Evolutionary conservation across 2,797 vertebrate species (phyloP), one percentile per base, ranked within the genome.

Genomic region (Neoniphon sammara): DNA sequence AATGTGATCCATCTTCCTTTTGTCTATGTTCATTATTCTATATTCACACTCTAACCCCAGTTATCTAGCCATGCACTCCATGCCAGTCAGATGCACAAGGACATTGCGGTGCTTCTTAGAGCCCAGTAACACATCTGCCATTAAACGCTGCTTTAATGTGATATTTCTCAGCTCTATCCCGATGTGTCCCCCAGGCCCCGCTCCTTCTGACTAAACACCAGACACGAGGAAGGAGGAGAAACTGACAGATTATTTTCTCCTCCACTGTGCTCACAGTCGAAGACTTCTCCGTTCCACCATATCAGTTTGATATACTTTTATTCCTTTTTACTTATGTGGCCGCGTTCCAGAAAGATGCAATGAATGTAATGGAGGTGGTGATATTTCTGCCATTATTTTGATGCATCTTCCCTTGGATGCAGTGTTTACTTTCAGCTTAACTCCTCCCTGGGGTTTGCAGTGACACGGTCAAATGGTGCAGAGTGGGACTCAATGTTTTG

Each of bases 1-100:
- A 92, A 91, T 91, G 90, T 73, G 84, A 93, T 93, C 90, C 91
- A 91, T 93, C 92, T 92, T 91, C 83, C 83, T 85, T 87, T 90
- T 90, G 87, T 91, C 82, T 74, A 1, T 63, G 88, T 88, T 88
- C 87, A 93, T 93, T 94, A 91, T 92, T 90, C 85, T 80, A 88
- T 77, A 90, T 85, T 91, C 89, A 86, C 70, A 82, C 71, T 73
- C 65, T 85, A 88, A 86, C 85, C 84, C 49, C 70, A 44, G 79
- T 87, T 90, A 91, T 84, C 84, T 67, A 66, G 72, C 80, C 56
- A 52, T 54, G 62, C 39, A 61, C 81, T 66, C 54, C 4, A 60
- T 56, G 70, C 70, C 66, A 84, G 82, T 83, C 72, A 70, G 49
- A 80, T n/a, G 53, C 59, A 73, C 81, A 82, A 86, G 84, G 87